Evolutionary conservation across 2,797 vertebrate species (phyloP), one percentile per base, ranked within the genome.

Genomic region (Luscinia luscinia): DNA sequence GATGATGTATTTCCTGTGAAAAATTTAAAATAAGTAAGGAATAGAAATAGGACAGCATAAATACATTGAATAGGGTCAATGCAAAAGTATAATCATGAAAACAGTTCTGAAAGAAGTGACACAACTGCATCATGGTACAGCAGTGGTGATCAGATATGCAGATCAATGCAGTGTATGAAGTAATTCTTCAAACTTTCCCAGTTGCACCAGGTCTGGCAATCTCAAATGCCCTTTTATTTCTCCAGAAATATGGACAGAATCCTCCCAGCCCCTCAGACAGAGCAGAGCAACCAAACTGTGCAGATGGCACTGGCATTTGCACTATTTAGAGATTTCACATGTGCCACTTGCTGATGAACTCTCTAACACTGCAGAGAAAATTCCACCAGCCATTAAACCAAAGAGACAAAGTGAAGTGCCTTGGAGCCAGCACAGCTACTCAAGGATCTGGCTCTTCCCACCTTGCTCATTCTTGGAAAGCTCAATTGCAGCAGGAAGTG

Each of bases 1-100:
- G 92, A 95, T 93, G 84, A 94, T 52, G 22, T 45, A 88, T 69
- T 96, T 81, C 85, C 89, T 88, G 91, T 76, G 80, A 68, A 96
- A 94, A 84, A n/a, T 84, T 84, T 90, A 62, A 94, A 88, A 38
- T 81, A 86, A 88, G 79, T 78, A 87, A 94, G 87, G 74, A 88
- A 84, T 3, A 85, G 4, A 87, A 87, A 89, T 4, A 94, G 38
- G 69, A 73, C 43, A 84, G 82, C 34, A 84, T 38, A 68, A 90
- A 63, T 17, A 78, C 55, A 75, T 73, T 5, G 24, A 58, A 23
- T 0, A 26, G 69, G 59, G 51, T 23, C 75, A 89, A 79, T 18
- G 40, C 36, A 88, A 75, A 84, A 81, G 66, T 20, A 32, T 7
- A 40, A 62, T 17, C n/a, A 61, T 3, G 26, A 66, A 9, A 48